Evolutionary conservation across 2,888 invertebrate genomes (phyloP), one percentile per base, ranked within the genome.

Genomic region (Meteorus cinctellus): DNA sequence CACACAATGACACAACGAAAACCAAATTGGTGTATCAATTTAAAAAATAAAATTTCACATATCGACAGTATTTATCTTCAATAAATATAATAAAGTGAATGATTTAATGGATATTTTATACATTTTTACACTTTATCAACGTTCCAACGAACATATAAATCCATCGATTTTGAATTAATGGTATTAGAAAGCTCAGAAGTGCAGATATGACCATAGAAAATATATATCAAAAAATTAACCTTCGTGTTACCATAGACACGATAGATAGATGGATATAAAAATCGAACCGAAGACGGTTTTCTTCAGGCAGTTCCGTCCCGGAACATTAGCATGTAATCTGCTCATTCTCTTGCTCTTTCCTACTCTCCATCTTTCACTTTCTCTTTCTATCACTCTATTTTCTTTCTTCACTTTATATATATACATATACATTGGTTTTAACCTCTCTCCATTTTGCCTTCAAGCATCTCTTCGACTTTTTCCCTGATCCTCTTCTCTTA

Each of bases 271-370:
- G 10, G n/a, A 55, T 48, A 48, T n/a, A n/a, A 19, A 72, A 75
- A 75, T 67, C 72, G 75, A 75, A 66, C 72, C 31, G 67, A 45
- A 71, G 48, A 48, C 0, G n/a, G 55, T 63, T 24, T 67, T 74
- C 19, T 65, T 59, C 59, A 71, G 31, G 45, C 51, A 75, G 66
- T 60, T 60, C 36, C 59, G 66, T 45, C 65, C 59, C 27, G 66
- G 75, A 71, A 75, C 72, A 75, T 75, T 75, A 75, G 75, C 75
- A 75, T 75, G 75, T 75, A 75, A 75, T 75, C 75, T 67, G 48
- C 60, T 72, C 72, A 72, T 75, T 74, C 60, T 67, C 63, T 27
- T 55, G 75, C 82, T 80, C 79, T 80, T 80, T 78, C 75, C 70
- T 75, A 66, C 72, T 76, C 78, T 72, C 72, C 72, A 74, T 78